Percentiles rank a stretch among this genome's conserved stretches.
Conservation (phyloP, 2,113 vertebrate species). For the Burhinus oedicnemus region DNA sequence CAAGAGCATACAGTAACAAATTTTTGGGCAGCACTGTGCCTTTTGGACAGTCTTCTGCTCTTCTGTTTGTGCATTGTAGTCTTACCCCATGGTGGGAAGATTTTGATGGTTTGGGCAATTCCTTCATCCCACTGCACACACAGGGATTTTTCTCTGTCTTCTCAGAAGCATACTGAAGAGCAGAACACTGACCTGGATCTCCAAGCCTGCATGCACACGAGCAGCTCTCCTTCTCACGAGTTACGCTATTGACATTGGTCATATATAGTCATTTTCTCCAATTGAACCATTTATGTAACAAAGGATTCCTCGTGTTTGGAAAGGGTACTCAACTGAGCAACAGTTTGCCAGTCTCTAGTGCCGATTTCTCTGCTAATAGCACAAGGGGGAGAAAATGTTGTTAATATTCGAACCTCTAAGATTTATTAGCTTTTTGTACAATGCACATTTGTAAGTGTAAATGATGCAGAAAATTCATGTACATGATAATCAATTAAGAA, state of each 20-base stretch:
- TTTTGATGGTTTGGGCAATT: background rate
- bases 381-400: constrained; percentile 33
- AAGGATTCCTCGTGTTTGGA: background rate
- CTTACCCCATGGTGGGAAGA: rapidly evolving
- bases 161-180: background rate
- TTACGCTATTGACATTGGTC: background rate
- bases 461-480: constrained; percentile 56
- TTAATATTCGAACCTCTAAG: constrained; percentile 39
- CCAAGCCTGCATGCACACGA: background rate
- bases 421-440: constrained; percentile 63
- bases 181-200: background rate
- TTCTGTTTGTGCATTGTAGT: background rate
- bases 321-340: constrained; percentile 23
- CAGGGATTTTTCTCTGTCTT: background rate
- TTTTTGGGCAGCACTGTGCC: background rate
- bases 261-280: background rate
- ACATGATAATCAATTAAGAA: constrained; percentile 66
- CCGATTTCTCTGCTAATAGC: constrained; percentile 37
- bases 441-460: constrained; percentile 59
- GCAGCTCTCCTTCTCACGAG: background rate
- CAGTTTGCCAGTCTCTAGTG: background rate
- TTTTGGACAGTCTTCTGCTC: background rate
- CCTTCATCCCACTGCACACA: rapidly evolving
- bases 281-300: background rate
- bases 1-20: background rate